Base-by-base conservation (phyloP, 2,113 vertebrate genomes). In the Leucopternis melanops region DNA sequence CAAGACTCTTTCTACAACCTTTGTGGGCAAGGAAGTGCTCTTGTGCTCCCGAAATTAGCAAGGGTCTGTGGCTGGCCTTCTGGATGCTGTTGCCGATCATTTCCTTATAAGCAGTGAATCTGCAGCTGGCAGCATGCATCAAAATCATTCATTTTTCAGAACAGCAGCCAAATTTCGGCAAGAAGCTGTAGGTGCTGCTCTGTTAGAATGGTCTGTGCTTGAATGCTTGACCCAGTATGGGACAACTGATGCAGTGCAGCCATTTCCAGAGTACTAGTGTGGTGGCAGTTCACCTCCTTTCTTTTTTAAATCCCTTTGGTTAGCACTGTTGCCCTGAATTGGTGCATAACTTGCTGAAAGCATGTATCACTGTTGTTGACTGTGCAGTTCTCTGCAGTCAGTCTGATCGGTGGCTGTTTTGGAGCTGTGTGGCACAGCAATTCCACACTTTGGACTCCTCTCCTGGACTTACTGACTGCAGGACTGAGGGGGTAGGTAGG, bases 21-120 rank as follows among this genome's bases (percentile, higher is more conserved):
- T 57, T 57, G 52, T 71, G 78, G 38, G 29, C 52, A 52, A n/a
- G 55, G 57, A 65, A 84, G 38, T 42, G 9, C 13, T 82, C 54
- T 52, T 80, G 20, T 31, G 16, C 32, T 90, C 81, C 66, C 26
- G 81, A 47, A 87, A 81, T 63, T 34, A 86, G 69, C 87, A 54
- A 27, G 62, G 66, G 52, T 34, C 12, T 36, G 45, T 77, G 79
- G 8, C 81, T 90, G 74, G 22, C 80, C 72, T 84, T 86, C 50
- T 93, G 81, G 77, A 21, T 89, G 81, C 77, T 61, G 62, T 81
- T 81, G 62, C 57, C 58, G 47, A 42, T 93, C 55, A 13, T 90
- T 92, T 90, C 92, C 88, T 75, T 93, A 88, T 88, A 97, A 94
- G 90, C 92, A 90, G 77, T 69, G 92, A 78, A 44, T 88, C 66